Evolutionary conservation across 1,140 invertebrate genomes (phyloP).

Genomic region (Manduca sexta): DNA sequence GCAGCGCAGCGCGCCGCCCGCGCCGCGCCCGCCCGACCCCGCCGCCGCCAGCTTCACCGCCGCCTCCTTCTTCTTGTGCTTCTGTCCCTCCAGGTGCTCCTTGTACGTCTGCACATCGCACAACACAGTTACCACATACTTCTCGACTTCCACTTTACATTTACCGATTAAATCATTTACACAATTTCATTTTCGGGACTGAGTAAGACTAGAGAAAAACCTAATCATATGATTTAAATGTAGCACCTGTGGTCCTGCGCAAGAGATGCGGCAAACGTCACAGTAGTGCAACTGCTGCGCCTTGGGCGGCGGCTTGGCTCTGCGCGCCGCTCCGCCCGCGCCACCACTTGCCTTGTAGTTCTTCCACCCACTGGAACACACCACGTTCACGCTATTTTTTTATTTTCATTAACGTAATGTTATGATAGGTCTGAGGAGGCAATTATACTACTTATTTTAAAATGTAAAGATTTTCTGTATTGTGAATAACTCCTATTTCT

Average conservation of each 20-base stretch:
- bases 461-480: no score
- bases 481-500: no score
- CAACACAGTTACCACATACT: no score
- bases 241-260: constrained; percentile 89
- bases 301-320: constrained; percentile 87
- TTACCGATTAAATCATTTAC: neutral
- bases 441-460: no score
- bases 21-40: constrained; percentile 38
- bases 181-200: no score
- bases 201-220: neutral
- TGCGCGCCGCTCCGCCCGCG: constrained; percentile 77
- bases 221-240: neutral
- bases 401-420: neutral
- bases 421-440: neutral
- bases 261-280: constrained; percentile 98
- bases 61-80: constrained; percentile 98
- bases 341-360: constrained; percentile 83
- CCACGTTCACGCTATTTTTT: neutral
- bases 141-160: neutral
- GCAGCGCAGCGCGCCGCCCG: constrained; percentile 83
- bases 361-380: constrained; percentile 76
- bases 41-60: constrained; percentile 84
- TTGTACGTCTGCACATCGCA: constrained; percentile 87
- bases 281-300: constrained; percentile 95
- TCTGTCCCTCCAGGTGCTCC: constrained; percentile 97